Conservation (phyloP, 1,140 invertebrate species). For the Apocrypta bakeri region DNA sequence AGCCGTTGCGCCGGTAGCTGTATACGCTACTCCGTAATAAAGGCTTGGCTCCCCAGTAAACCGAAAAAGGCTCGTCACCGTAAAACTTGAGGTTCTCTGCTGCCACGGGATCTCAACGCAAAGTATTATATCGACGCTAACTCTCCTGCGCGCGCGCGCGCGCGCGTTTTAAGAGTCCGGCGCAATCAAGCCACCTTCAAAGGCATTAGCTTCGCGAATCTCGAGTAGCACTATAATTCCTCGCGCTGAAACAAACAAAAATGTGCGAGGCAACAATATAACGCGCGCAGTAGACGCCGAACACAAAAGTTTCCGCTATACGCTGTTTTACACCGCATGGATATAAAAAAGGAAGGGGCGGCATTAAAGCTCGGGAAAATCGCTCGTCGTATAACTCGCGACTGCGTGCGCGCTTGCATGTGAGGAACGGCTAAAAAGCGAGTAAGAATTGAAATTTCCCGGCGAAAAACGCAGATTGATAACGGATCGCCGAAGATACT, state of each 20-base stretch:
- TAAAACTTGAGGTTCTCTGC: constrained; percentile 25
- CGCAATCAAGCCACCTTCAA: constrained; percentile 4
- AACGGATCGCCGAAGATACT: not conserved
- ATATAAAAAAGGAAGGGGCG: constrained; percentile 12
- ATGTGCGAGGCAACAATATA: not conserved
- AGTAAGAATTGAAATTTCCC: constrained; percentile 18
- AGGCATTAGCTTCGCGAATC: constrained; percentile 7
- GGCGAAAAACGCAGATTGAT: constrained; percentile 23
- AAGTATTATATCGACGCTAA: not conserved
- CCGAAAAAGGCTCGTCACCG: constrained; percentile 4
- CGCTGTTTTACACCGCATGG: not conserved
- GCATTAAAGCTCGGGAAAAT: constrained; percentile 25
- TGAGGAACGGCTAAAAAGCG: constrained; percentile 33
- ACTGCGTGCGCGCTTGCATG: not conserved
- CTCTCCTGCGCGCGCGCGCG: not conserved
- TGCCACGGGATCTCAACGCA: not conserved
- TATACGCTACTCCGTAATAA: not conserved
- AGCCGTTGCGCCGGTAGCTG: not conserved
- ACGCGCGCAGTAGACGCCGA: not conserved
- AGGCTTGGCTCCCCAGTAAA: not conserved
- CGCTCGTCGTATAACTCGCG: constrained; percentile 22
- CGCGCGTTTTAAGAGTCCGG: constrained; percentile 1
- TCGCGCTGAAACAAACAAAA: not conserved
- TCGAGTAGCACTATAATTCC: not conserved
- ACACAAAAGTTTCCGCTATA: constrained; percentile 18